Evolutionary conservation across 2,797 vertebrate species (phyloP).

Genomic region (Oreochromis grahami): DNA sequence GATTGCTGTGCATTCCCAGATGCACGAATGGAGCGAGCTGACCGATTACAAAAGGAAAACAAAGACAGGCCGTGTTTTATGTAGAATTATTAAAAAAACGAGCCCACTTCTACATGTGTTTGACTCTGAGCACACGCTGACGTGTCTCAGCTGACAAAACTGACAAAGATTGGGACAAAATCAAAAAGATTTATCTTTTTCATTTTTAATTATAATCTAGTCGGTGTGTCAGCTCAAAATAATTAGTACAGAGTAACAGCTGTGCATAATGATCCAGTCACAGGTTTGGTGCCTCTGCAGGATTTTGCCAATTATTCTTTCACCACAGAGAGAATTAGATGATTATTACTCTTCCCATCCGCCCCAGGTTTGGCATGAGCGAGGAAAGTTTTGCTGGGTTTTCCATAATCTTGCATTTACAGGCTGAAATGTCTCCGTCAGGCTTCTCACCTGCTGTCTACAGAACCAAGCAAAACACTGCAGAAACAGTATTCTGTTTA

Average conservation of each 20-base stretch:
- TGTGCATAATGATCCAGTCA: neutral
- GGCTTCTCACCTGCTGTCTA: neutral
- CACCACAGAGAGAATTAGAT: neutral
- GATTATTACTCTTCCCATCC: neutral
- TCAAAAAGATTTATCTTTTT: neutral
- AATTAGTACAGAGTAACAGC: neutral
- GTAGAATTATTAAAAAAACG: neutral
- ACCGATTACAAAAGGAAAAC: neutral
- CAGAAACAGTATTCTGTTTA: neutral
- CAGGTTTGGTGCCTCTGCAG: neutral
- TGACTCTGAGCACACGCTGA: neutral
- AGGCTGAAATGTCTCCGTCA: neutral
- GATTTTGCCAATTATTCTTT: neutral
- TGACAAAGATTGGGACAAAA: neutral
- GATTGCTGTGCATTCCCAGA: neutral
- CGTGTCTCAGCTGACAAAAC: neutral
- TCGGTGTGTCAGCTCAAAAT: neutral
- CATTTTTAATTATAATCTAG: neutral
- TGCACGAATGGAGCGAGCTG: neutral
- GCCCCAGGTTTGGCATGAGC: neutral
- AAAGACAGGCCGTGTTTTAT: neutral
- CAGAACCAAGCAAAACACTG: neutral
- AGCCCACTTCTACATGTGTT: neutral
- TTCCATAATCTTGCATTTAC: neutral
- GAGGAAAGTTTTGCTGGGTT: neutral